Percentiles rank a stretch among this genome's conserved stretches.
phyloP scores from a whole-genome alignment of 2,888 invertebrate species.

The Drepana falcataria region DNA sequence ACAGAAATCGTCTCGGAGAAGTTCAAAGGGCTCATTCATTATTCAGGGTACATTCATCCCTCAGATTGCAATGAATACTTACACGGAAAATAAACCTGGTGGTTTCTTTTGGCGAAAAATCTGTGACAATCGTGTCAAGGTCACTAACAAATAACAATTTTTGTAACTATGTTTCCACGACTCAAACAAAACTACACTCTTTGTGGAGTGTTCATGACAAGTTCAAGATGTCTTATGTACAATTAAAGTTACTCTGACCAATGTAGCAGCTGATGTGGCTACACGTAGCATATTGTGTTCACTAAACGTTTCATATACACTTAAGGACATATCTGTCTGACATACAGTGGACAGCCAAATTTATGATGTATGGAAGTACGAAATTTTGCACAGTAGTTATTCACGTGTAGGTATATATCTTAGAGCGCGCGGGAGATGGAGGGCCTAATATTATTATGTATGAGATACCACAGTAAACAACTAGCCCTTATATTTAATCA shows the following conservation, averaged over 20 bases:
- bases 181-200: neutral
- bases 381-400: too few relatives aligned
- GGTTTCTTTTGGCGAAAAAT: conserved; percentile 2
- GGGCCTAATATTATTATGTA: too few relatives aligned
- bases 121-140: conserved; percentile 4
- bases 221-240: neutral
- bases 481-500: too few relatives aligned
- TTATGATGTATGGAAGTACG: too few relatives aligned
- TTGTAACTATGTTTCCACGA: neutral
- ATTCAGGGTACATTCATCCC: conserved; percentile 32
- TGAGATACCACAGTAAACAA: too few relatives aligned
- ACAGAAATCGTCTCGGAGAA: conserved; percentile 17
- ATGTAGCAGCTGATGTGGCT: too few relatives aligned
- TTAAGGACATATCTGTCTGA: too few relatives aligned
- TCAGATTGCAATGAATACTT: conserved; percentile 27
- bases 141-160: neutral
- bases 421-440: too few relatives aligned
- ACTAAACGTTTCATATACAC: too few relatives aligned
- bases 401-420: too few relatives aligned
- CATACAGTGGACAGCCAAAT: too few relatives aligned
- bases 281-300: too few relatives aligned
- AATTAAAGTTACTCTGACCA: neutral
- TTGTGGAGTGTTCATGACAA: neutral
- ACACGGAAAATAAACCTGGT: conserved; percentile 18
- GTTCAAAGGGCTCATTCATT: conserved; percentile 27